A percentile compares a stretch with the other conserved stretches of the same genome.
Evolutionary conservation across 2,797 vertebrate genomes (phyloP).

Genomic region (Simalia tracyae): DNA sequence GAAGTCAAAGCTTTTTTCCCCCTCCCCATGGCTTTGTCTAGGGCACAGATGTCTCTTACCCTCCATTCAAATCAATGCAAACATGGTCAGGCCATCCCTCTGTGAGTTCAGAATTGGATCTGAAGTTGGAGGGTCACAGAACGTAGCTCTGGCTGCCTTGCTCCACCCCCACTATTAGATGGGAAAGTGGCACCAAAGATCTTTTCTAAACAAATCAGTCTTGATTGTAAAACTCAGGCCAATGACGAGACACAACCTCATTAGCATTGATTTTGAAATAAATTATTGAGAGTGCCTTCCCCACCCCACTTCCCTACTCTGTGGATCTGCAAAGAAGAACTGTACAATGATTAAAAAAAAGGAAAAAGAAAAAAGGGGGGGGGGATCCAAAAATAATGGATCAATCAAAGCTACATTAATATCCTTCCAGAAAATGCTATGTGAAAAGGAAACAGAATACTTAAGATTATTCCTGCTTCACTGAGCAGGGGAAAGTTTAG

Average conservation of each 20-base stretch:
- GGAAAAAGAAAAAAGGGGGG: slow-evolving; percentile 16
- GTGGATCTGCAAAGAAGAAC: slow-evolving; percentile 74
- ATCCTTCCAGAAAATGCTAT: slow-evolving; percentile 30
- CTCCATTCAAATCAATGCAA: slow-evolving; percentile 77
- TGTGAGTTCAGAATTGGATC: slow-evolving; percentile 75
- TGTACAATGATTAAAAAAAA: slow-evolving; percentile 57
- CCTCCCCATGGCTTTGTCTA: slow-evolving; percentile 50
- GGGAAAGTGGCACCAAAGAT: slow-evolving; percentile 71
- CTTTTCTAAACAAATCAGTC: slow-evolving; percentile 82
- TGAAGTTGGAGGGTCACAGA: slow-evolving; percentile 68
- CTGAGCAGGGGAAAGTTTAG: background rate
- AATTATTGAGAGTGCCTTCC: slow-evolving; percentile 79
- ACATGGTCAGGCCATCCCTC: slow-evolving; percentile 72
- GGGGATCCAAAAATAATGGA: background rate
- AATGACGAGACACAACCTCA: slow-evolving; percentile 74
- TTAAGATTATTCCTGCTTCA: background rate
- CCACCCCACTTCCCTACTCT: slow-evolving; percentile 67
- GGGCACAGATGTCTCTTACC: slow-evolving; percentile 59
- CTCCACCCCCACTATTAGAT: slow-evolving; percentile 61
- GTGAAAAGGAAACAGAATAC: background rate
- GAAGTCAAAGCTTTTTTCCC: slow-evolving; percentile 43
- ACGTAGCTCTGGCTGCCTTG: slow-evolving; percentile 46
- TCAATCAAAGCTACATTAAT: slow-evolving; percentile 54
- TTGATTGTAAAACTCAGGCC: slow-evolving; percentile 75
- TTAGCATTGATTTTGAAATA: slow-evolving; percentile 83